These are phyloP conservation scores for Adelosebastes latens DNA, from an alignment of 2,797 vertebrate genomes.

Conservation along the genomic window DNA sequence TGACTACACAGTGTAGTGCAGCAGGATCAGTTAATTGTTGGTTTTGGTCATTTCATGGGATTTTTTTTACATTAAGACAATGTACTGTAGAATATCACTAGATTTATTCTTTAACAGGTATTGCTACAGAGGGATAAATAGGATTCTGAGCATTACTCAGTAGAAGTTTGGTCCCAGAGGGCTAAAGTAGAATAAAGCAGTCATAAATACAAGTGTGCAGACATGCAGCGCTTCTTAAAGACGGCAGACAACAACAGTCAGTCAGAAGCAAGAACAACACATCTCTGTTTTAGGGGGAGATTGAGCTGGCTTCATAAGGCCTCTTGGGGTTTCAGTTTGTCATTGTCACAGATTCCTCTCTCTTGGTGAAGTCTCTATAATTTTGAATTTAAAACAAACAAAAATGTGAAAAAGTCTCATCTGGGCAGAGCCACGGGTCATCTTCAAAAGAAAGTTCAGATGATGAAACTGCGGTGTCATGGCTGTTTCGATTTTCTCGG, in stretches of 20 bases:
- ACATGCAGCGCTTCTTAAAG: not conserved
- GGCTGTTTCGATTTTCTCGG: not conserved
- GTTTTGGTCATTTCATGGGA: too few species aligned
- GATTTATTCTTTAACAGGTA: not conserved
- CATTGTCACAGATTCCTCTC: not conserved
- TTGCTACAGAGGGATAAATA: not conserved
- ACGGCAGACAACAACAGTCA: not conserved
- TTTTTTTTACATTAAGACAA: not conserved
- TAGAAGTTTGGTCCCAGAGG: not conserved
- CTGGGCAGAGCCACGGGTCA: not conserved
- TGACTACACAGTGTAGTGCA: too few species aligned
- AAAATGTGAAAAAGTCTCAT: not conserved
- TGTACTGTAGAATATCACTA: not conserved
- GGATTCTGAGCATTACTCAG: not conserved
- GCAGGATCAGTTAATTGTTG: too few species aligned
- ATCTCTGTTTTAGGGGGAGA: not conserved
- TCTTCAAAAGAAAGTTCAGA: not conserved
- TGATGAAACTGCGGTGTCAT: not conserved
- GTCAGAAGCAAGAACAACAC: constrained; percentile 13
- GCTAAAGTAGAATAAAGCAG: not conserved
- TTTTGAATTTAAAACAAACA: not conserved
- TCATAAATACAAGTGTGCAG: not conserved
- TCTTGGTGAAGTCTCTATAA: not conserved
- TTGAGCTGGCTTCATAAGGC: not conserved
- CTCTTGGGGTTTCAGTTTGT: not conserved